A percentile compares a stretch with the other conserved stretches of the same genome.
These are phyloP conservation scores for Diorhabda carinulata DNA, from an alignment of 1,140 invertebrate genomes.

Conservation along the genomic window DNA sequence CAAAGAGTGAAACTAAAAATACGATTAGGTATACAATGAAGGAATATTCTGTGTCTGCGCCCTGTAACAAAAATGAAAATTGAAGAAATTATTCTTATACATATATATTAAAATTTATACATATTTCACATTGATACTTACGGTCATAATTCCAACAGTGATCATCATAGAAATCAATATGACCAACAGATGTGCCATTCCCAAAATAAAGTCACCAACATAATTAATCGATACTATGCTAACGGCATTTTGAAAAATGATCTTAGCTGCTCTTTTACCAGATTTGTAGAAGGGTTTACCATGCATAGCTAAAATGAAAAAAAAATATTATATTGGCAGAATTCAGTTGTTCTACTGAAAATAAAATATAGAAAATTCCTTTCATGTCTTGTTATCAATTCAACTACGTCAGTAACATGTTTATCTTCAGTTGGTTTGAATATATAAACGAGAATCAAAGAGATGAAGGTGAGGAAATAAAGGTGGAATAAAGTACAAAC, in stretches of 20 bases:
- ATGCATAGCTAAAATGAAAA: conserved; percentile 59
- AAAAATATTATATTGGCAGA: neutral
- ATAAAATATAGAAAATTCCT: too few relatives aligned
- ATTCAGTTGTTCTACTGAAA: neutral
- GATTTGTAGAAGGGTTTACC: conserved; percentile 66
- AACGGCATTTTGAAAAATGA: conserved; percentile 60
- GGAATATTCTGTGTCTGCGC: neutral
- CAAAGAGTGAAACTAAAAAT: conserved; percentile 4
- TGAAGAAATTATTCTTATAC: neutral
- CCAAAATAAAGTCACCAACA: conserved; percentile 75
- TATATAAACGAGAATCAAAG: too few relatives aligned
- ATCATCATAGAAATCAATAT: conserved; percentile 59
- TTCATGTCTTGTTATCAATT: too few relatives aligned
- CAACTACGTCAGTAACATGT: too few relatives aligned
- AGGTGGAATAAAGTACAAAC: too few relatives aligned
- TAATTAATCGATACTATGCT: conserved; percentile 73
- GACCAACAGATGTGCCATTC: conserved; percentile 69
- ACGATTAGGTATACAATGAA: conserved; percentile 5
- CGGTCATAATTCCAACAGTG: conserved; percentile 56
- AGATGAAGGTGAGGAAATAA: too few relatives aligned
- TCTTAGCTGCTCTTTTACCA: conserved; percentile 60
- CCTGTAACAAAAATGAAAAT: conserved; percentile 12
- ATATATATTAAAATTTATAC: neutral
- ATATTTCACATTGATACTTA: neutral
- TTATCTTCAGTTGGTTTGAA: too few relatives aligned